Percentiles rank a stretch among this genome's conserved stretches.
These are phyloP conservation scores for Dromas ardeola DNA, from an alignment of 2,113 vertebrate genomes.

Conservation along the genomic window DNA sequence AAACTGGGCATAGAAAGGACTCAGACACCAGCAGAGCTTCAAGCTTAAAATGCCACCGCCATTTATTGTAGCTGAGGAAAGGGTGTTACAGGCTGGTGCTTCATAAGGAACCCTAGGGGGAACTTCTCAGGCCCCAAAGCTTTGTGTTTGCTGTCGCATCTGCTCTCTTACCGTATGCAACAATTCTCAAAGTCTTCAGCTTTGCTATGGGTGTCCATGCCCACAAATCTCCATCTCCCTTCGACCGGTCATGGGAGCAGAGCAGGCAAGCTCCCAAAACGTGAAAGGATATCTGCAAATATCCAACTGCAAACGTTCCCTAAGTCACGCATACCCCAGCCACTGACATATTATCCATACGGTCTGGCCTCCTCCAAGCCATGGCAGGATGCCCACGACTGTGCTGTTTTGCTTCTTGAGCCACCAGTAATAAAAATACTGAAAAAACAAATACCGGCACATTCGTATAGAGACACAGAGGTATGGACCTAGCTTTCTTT, in stretches of 20 bases:
- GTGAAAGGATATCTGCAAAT: not conserved
- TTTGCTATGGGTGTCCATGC: not conserved
- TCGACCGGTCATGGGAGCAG: not conserved
- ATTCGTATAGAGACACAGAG: not conserved
- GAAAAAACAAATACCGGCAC: fast-evolving
- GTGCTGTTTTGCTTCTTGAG: not conserved
- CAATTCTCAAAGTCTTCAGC: not conserved
- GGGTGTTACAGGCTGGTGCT: fast-evolving
- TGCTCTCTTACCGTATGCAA: not conserved
- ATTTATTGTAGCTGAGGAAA: not conserved
- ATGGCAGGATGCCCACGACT: not conserved
- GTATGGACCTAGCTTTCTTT: not conserved
- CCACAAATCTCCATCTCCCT: not conserved
- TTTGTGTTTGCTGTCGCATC: not conserved
- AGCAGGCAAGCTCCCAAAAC: not conserved
- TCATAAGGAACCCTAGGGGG: fast-evolving
- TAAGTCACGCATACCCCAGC: not conserved
- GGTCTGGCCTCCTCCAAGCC: not conserved
- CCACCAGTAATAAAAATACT: not conserved
- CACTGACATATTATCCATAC: fast-evolving
- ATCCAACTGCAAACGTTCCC: not conserved
- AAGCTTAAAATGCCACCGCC: not conserved
- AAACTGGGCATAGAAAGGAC: not conserved
- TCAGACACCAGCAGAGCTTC: not conserved
- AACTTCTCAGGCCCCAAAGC: not conserved